A percentile compares a stretch with the other conserved stretches of the same genome.
Evolutionary conservation across 2,888 invertebrate genomes (phyloP).

Genomic region (Erebia aethiops): DNA sequence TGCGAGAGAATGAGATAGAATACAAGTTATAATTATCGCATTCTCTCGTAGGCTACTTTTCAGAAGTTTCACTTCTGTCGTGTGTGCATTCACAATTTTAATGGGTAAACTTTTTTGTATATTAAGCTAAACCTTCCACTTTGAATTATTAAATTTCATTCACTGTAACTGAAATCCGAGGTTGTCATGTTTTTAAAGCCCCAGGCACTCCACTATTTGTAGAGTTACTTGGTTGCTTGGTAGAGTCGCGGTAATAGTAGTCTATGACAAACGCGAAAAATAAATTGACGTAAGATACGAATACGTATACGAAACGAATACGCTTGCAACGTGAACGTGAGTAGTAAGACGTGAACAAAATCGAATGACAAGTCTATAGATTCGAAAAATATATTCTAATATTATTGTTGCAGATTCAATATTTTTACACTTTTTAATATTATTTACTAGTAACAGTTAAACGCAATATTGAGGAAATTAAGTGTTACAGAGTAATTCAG

Average conservation of each 20-base stretch:
- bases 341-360: constrained; percentile 66
- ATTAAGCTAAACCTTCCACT: too few species aligned
- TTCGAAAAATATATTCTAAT: constrained; percentile 66
- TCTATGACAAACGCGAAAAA: neutral
- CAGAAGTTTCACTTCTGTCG: too few species aligned
- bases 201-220: too few species aligned
- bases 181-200: too few species aligned
- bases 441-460: constrained; percentile 58
- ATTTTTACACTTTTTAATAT: constrained; percentile 73
- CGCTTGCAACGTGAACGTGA: constrained; percentile 53
- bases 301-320: constrained; percentile 15
- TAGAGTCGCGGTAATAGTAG: neutral
- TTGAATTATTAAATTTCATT: too few species aligned
- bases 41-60: too few species aligned
- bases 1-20: too few species aligned
- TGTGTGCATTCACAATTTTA: too few species aligned
- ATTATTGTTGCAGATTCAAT: constrained; percentile 64
- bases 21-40: too few species aligned
- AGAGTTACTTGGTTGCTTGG: too few species aligned
- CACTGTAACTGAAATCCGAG: too few species aligned
- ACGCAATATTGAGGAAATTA: constrained; percentile 54
- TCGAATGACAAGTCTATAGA: constrained; percentile 74
- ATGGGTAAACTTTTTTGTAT: too few species aligned
- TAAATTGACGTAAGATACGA: neutral
- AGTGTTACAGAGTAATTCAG: constrained; percentile 53